Evolutionary conservation across 2,888 invertebrate species (phyloP).

Genomic region (Invenusta paracnida): DNA sequence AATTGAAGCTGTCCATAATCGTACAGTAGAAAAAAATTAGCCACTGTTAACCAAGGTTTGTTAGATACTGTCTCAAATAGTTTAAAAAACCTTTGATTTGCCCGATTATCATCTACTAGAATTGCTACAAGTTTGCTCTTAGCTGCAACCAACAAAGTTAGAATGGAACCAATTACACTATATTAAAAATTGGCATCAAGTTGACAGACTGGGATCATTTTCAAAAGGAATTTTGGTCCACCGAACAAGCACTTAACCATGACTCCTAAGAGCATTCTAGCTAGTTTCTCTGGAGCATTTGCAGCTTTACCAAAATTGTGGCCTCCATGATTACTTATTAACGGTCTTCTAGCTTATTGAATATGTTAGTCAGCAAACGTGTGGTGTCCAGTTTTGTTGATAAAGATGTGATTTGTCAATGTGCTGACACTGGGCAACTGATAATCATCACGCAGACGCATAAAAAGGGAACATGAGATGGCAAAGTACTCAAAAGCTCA

Average conservation of each 20-base stretch:
- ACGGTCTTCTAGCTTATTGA: constrained; percentile 15
- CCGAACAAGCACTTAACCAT: constrained; percentile 24
- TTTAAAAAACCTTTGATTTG: constrained; percentile 21
- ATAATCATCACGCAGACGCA: constrained; percentile 2
- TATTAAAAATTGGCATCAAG: constrained; percentile 26
- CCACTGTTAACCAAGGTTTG: constrained; percentile 24
- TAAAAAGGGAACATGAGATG: constrained; percentile 8
- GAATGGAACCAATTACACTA: constrained; percentile 19
- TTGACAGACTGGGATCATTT: constrained; percentile 23
- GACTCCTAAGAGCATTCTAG: constrained; percentile 12
- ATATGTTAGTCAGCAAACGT: constrained; percentile 15
- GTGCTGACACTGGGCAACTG: not conserved
- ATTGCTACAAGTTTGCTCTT: constrained; percentile 23
- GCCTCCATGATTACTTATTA: constrained; percentile 1
- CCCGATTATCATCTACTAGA: constrained; percentile 20
- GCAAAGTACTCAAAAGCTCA: constrained; percentile 11
- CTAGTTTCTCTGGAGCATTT: constrained; percentile 21
- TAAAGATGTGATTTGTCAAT: constrained; percentile 27
- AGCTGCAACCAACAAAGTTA: not conserved
- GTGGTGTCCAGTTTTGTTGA: constrained; percentile 18
- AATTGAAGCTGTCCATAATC: too few relatives aligned
- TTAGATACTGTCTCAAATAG: constrained; percentile 13
- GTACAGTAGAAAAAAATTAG: constrained; percentile 24
- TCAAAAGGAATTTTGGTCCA: constrained; percentile 24
- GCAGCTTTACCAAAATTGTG: constrained; percentile 27